phyloP scores from a whole-genome alignment of 2,888 invertebrate genomes.

The Epinotia bilunana region DNA sequence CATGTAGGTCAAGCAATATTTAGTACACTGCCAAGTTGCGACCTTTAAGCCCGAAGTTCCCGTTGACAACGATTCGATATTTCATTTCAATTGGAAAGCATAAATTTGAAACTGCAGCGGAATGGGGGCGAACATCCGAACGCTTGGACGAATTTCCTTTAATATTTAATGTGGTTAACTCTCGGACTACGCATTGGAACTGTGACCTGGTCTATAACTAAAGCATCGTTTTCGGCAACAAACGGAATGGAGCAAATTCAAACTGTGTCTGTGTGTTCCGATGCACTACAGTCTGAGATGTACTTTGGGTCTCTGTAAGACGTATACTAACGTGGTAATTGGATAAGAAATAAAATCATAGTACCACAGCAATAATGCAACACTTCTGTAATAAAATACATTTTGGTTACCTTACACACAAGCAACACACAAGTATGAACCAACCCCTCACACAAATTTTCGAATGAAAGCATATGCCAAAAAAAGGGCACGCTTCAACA shows the following conservation, averaged over 20 bases:
- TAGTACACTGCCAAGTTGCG: conserved; percentile 8
- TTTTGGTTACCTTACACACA: neutral
- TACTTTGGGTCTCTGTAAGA: neutral
- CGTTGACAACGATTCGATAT: conserved; percentile 38
- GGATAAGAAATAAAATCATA: no score
- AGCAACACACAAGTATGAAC: neutral
- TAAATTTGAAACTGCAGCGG: conserved; percentile 43
- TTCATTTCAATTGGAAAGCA: conserved; percentile 36
- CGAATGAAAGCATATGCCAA: neutral
- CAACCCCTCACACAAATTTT: neutral
- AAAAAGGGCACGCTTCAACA: neutral
- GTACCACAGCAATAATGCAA: no score
- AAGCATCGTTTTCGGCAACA: conserved; percentile 48
- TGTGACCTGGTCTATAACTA: conserved; percentile 54
- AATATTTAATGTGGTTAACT: conserved; percentile 67
- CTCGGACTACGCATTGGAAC: conserved; percentile 58
- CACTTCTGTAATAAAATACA: neutral
- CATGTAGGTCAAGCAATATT: conserved; percentile 25
- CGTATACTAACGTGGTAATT: no score
- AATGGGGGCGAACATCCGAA: conserved; percentile 53
- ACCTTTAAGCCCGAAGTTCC: conserved; percentile 8
- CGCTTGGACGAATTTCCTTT: conserved; percentile 56
- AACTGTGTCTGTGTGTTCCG: neutral
- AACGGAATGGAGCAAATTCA: conserved; percentile 14
- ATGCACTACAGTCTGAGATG: neutral